Conservation (phyloP, 2,797 vertebrate genomes). For the Hydrolagus colliei region DNA sequence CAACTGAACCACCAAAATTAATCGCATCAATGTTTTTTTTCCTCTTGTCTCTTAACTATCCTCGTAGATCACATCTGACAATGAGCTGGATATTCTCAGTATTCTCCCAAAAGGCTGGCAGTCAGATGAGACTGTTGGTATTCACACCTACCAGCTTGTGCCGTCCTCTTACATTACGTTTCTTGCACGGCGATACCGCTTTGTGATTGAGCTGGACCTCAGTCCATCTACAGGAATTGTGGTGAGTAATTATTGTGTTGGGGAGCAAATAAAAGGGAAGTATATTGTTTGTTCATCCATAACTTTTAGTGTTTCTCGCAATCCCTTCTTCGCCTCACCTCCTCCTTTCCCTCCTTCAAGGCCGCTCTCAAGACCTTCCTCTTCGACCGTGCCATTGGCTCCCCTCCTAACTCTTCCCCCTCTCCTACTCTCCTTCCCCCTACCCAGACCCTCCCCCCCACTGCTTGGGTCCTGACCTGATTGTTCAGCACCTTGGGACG, state of each 20-base stretch:
- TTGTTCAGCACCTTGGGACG: too few relatives aligned
- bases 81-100: conserved; percentile 82
- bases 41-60: neutral
- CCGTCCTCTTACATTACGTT: conserved; percentile 86
- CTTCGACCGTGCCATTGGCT: too few relatives aligned
- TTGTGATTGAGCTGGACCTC: conserved; percentile 91
- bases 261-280: neutral
- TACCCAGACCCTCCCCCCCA: too few relatives aligned
- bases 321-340: too few relatives aligned
- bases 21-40: neutral
- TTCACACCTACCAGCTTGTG: conserved; percentile 69
- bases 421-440: too few relatives aligned
- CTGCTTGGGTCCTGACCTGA: too few relatives aligned
- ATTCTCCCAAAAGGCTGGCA: conserved; percentile 88
- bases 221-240: conserved; percentile 97
- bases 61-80: conserved; percentile 68
- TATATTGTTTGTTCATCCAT: too few relatives aligned
- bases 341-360: too few relatives aligned
- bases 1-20: too few relatives aligned
- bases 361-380: too few relatives aligned
- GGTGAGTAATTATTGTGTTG: conserved; percentile 57
- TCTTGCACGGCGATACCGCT: conserved; percentile 87
- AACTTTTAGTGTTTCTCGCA: too few relatives aligned
- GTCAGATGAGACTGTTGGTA: conserved; percentile 59
- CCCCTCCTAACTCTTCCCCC: too few relatives aligned